Evolutionary conservation across 2,113 vertebrate species (phyloP), one percentile per base, ranked within the genome.

Genomic region (Sula dactylatra): DNA sequence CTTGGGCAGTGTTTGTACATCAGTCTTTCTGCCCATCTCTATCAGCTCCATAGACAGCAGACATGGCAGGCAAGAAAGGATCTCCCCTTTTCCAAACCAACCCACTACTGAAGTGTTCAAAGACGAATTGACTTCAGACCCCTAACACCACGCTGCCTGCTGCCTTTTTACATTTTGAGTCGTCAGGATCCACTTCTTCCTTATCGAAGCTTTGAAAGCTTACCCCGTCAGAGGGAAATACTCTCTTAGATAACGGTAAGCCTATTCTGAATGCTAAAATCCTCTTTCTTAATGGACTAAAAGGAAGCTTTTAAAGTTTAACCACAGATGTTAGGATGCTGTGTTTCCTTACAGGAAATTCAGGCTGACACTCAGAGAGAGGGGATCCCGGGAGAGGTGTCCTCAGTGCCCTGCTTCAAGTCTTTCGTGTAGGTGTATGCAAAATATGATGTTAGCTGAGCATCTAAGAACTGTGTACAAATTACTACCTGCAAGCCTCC

Each of bases 41-140:
- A 4, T 27, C 1, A 7, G 32, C 25, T 42, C 42, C 1, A 0
- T 10, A 16, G 36, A 2, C 1, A 3, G 13, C 3, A 36, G 52
- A 2, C 2, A 8, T 7, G 5, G n/a, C 24, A 14, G 5, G 14
- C 20, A 73, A 59, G 84, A 21, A 65, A 65, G 50, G 13, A 13
- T 14, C 7, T 36, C 16, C 20, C 3, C 21, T 67, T 69, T 74
- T 10, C 83, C 42, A 24, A 12, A 8, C 24, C 42, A 70, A 61
- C 17, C 32, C 47, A 17, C 7, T 22, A 13, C 31, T 19, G 31
- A 88, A 59, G 3, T 1, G 3, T 38, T 26, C 27, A n/a, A 22
- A 59, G 24, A 21, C 2, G 5, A 18, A 56, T 22, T 18, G 4
- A 2, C 16, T 77, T 42, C 49, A 3, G 2, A 4, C 11, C 22